phyloP scores from a whole-genome alignment of 1,140 invertebrate species.

The Trichoplusia ni region DNA sequence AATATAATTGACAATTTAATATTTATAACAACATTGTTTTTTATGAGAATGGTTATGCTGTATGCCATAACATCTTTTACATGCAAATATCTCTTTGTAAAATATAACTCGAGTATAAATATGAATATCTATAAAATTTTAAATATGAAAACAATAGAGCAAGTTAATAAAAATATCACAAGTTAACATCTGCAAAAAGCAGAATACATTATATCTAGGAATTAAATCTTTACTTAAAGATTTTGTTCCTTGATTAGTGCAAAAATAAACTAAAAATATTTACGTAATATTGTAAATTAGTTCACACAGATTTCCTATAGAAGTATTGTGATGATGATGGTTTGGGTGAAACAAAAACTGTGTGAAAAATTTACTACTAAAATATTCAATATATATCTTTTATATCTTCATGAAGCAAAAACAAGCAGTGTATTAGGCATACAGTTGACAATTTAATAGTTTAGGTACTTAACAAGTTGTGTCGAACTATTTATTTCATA shows the following conservation, averaged over 20 bases:
- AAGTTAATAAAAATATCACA: constrained; percentile 11
- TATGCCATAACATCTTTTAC: not conserved
- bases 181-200: constrained; percentile 4
- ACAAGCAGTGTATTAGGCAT: constrained; percentile 14
- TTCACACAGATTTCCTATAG: constrained; percentile 13
- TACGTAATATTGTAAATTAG: constrained; percentile 1
- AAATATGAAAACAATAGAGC: constrained; percentile 24
- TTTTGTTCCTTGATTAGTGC: constrained; percentile 16
- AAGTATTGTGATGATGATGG: not conserved
- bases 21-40: not conserved
- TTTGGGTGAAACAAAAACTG: not conserved
- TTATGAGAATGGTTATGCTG: not conserved
- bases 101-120: not conserved
- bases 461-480: not conserved
- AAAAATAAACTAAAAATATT: constrained; percentile 13
- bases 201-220: constrained; percentile 16
- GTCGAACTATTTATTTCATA: not conserved
- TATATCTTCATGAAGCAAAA: constrained; percentile 27
- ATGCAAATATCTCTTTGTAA: constrained; percentile 28
- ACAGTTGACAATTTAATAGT: not conserved
- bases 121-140: constrained; percentile 8
- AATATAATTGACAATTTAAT: not conserved
- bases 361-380: constrained; percentile 24
- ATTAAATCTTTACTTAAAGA: constrained; percentile 8
- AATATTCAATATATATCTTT: constrained; percentile 10